Conservation (phyloP, 2,888 invertebrate genomes). For the Mythimna pallens region DNA sequence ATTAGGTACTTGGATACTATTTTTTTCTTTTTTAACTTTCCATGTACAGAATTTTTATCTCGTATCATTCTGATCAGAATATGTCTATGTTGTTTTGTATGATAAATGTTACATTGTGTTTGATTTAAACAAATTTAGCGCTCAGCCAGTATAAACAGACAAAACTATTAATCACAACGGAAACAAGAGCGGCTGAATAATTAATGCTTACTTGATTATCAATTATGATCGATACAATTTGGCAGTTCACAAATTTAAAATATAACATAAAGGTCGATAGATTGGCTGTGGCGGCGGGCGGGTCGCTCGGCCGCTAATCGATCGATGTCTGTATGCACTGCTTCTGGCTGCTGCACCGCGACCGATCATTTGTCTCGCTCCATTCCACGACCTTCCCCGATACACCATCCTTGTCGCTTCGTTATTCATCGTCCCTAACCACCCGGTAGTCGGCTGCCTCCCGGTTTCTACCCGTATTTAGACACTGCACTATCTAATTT, state of each 20-base stretch:
- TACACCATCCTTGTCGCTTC: slow-evolving; percentile 84
- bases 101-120: slow-evolving; percentile 17
- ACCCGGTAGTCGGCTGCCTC: slow-evolving; percentile 87
- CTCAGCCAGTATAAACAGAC: slow-evolving; percentile 16
- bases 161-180: slow-evolving; percentile 40
- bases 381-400: slow-evolving; percentile 71
- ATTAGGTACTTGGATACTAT: slow-evolving; percentile 9
- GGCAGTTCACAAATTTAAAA: slow-evolving; percentile 79
- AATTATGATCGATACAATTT: slow-evolving; percentile 76
- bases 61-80: neutral
- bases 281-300: slow-evolving; percentile 82
- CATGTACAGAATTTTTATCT: slow-evolving; percentile 3
- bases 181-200: slow-evolving; percentile 51
- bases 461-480: slow-evolving; percentile 88
- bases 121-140: slow-evolving; percentile 4
- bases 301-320: slow-evolving; percentile 85
- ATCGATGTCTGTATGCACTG: slow-evolving; percentile 88
- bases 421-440: slow-evolving; percentile 88
- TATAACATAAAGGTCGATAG: slow-evolving; percentile 84
- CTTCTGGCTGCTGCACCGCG: slow-evolving; percentile 81
- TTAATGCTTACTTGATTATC: slow-evolving; percentile 69
- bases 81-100: neutral
- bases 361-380: slow-evolving; percentile 83
- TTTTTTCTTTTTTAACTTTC: slow-evolving; percentile 20
- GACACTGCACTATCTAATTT: slow-evolving; percentile 89